These are phyloP conservation scores for Cephalotes varians DNA, from an alignment of 2,888 invertebrate genomes.

Conservation along the genomic window DNA sequence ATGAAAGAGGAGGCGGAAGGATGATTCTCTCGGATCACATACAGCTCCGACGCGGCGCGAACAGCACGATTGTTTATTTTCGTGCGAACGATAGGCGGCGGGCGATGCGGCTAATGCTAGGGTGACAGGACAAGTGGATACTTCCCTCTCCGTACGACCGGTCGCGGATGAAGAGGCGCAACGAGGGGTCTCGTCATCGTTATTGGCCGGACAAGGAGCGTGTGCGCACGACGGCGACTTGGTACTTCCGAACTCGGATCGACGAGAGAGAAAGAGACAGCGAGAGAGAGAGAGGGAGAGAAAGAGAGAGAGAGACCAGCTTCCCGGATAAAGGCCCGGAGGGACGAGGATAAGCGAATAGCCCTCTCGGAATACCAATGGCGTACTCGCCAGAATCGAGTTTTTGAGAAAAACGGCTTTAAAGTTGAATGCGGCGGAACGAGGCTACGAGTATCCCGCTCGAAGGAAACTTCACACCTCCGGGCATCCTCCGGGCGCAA, in stretches of 20 bases:
- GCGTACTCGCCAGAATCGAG: slow-evolving; percentile 53
- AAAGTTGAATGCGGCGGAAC: slow-evolving; percentile 53
- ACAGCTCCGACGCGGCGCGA: slow-evolving; percentile 43
- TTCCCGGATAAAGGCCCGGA: slow-evolving; percentile 50
- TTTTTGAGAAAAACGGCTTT: slow-evolving; percentile 54
- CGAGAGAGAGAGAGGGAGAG: neutral
- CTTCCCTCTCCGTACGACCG: slow-evolving; percentile 80
- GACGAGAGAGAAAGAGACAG: slow-evolving; percentile 10
- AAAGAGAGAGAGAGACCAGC: slow-evolving; percentile 31
- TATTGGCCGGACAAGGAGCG: slow-evolving; percentile 76
- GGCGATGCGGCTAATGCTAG: slow-evolving; percentile 74
- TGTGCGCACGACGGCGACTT: slow-evolving; percentile 59
- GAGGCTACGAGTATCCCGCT: slow-evolving; percentile 47
- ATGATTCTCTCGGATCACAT: slow-evolving; percentile 34
- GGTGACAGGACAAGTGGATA: slow-evolving; percentile 82
- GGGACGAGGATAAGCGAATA: slow-evolving; percentile 55
- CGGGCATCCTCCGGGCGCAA: slow-evolving; percentile 28
- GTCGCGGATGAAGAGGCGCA: slow-evolving; percentile 73
- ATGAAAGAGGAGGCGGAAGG: slow-evolving; percentile 12
- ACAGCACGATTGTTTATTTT: slow-evolving; percentile 75
- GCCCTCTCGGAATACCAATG: slow-evolving; percentile 53
- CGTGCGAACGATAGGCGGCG: slow-evolving; percentile 75
- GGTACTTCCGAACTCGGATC: slow-evolving; percentile 52
- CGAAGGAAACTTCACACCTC: slow-evolving; percentile 36
- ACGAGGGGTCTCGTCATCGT: slow-evolving; percentile 78